Evolutionary conservation across 2,797 vertebrate species (phyloP).

Genomic region (Tokudaia tokunoshimensis): DNA sequence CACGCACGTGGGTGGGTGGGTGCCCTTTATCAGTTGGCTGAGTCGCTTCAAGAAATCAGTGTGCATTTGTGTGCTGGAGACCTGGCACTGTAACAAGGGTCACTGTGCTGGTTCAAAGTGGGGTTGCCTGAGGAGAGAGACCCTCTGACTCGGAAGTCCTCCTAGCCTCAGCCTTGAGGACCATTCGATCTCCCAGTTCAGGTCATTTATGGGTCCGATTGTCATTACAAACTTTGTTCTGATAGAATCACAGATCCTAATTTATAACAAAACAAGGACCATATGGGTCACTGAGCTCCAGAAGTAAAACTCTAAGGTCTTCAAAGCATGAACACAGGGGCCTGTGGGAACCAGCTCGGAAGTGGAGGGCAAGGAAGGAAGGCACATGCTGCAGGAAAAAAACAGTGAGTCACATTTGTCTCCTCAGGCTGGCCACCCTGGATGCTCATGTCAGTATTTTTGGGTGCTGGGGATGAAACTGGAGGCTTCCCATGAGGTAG

Average conservation of each 20-base stretch:
- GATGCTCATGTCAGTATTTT: background rate
- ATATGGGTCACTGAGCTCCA: background rate
- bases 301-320: background rate
- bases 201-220: background rate
- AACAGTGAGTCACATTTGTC: background rate
- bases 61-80: background rate
- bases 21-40: background rate
- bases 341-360: background rate
- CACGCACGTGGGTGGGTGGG: background rate
- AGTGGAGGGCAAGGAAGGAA: background rate
- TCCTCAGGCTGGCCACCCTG: background rate
- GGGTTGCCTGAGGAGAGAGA: background rate
- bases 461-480: background rate
- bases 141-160: background rate
- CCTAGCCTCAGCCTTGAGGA: background rate
- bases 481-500: background rate
- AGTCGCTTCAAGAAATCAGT: background rate
- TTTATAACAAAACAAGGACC: background rate
- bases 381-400: background rate
- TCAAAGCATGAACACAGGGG: background rate
- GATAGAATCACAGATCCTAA: background rate
- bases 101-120: rapidly evolving
- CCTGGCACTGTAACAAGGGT: background rate
- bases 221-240: rapidly evolving
- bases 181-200: background rate